phyloP scores from a whole-genome alignment of 2,888 invertebrate species.

The Caenorhabditis sp. region DNA sequence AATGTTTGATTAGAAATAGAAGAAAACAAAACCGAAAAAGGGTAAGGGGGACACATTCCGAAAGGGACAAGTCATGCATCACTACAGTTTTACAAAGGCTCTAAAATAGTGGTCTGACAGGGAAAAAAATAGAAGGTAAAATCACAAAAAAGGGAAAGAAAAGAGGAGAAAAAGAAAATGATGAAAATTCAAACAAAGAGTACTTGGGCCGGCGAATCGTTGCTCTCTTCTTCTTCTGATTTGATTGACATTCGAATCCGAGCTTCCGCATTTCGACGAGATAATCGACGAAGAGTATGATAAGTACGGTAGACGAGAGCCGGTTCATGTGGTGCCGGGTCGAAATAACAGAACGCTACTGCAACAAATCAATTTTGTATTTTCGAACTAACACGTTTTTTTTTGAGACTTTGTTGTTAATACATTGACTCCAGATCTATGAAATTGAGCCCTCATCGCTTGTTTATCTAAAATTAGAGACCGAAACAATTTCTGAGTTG shows the following conservation, averaged over 20 bases:
- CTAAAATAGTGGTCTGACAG: neutral
- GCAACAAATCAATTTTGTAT: slow-evolving; percentile 10
- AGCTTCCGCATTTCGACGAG: slow-evolving; percentile 29
- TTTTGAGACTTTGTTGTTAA: neutral
- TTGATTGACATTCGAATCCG: slow-evolving; percentile 48
- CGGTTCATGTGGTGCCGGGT: slow-evolving; percentile 51
- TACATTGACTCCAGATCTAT: no score
- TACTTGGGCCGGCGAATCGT: slow-evolving; percentile 48
- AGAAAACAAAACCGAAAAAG: neutral
- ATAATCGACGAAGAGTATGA: slow-evolving; percentile 38
- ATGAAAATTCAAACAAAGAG: slow-evolving; percentile 42
- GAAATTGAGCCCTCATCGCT: no score
- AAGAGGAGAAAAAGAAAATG: slow-evolving; percentile 10
- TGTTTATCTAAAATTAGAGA: no score
- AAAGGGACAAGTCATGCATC: neutral
- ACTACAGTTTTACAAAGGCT: neutral
- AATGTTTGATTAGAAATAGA: neutral
- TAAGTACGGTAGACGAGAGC: slow-evolving; percentile 46
- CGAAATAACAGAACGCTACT: slow-evolving; percentile 61
- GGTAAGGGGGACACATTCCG: neutral
- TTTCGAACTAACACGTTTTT: neutral
- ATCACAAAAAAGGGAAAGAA: slow-evolving; percentile 4
- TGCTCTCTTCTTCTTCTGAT: slow-evolving; percentile 44
- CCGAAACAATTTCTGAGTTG: no score
- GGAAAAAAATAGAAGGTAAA: neutral